A percentile compares a stretch with the other conserved stretches of the same genome.
phyloP scores from a whole-genome alignment of 1,140 invertebrate genomes.

The Pteromalus puparum region DNA sequence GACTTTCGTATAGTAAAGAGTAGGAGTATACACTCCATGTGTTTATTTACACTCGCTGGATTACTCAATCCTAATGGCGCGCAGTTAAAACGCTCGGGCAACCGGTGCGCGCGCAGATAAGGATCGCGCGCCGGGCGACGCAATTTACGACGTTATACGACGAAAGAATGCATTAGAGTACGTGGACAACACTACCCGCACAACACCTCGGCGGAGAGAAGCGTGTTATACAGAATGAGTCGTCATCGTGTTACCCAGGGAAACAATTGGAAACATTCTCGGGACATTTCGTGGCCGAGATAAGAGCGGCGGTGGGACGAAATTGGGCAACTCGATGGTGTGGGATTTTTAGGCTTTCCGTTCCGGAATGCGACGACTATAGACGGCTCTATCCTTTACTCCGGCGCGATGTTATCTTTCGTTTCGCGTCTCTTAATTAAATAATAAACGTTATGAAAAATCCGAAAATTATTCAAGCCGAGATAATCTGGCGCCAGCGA shows the following conservation, averaged over 20 bases:
- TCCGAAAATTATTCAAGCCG: not conserved
- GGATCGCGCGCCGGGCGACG: not conserved
- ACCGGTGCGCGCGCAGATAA: constrained; percentile 13
- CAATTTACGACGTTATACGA: constrained; percentile 41
- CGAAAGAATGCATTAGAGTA: constrained; percentile 37
- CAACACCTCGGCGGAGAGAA: not conserved
- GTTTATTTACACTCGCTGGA: too few species aligned
- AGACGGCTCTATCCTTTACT: too few species aligned
- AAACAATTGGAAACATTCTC: constrained; percentile 35
- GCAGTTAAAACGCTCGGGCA: constrained; percentile 1
- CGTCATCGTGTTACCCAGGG: constrained; percentile 30
- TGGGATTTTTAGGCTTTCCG: not conserved
- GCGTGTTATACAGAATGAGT: constrained; percentile 18
- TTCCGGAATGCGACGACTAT: not conserved
- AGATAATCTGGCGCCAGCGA: not conserved
- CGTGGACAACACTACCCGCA: not conserved
- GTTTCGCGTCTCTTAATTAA: too few species aligned
- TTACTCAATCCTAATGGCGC: constrained; percentile 22
- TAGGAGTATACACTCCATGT: too few species aligned
- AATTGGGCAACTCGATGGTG: constrained; percentile 29
- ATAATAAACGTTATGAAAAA: not conserved
- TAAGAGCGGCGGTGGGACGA: not conserved
- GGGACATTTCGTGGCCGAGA: constrained; percentile 21
- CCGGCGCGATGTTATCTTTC: too few species aligned
- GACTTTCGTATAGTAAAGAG: too few species aligned